These are phyloP conservation scores for Pandion haliaetus DNA, from an alignment of 2,113 vertebrate genomes.

Conservation along the genomic window DNA sequence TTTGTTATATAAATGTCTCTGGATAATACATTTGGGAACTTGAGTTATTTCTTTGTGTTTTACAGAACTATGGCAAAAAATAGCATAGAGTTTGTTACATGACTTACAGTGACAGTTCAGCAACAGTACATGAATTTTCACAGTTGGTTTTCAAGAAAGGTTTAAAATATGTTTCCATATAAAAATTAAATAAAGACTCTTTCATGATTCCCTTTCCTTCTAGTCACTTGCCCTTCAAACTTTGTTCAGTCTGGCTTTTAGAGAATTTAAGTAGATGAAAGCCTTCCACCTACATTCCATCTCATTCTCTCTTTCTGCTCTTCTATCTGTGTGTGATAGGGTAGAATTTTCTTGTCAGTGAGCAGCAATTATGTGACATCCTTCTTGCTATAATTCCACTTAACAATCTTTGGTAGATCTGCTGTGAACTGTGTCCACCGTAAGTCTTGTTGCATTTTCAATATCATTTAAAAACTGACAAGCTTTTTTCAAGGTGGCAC, in stretches of 20 bases:
- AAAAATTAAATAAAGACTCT: background rate
- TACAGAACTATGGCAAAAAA: background rate
- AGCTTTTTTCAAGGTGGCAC: background rate
- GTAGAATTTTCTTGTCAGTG: constrained; percentile 52
- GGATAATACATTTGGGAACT: background rate
- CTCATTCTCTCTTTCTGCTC: background rate
- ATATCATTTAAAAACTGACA: background rate
- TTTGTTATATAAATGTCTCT: background rate
- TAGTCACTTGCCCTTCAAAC: background rate
- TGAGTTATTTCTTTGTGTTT: background rate
- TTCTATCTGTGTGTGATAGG: background rate
- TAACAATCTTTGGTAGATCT: background rate
- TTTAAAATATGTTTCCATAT: background rate
- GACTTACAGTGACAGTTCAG: background rate
- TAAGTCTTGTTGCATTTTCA: background rate
- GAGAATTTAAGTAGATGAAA: constrained; percentile 18
- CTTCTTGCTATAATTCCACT: background rate
- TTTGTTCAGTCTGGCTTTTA: background rate
- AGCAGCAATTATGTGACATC: background rate
- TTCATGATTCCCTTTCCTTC: background rate
- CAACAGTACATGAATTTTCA: background rate
- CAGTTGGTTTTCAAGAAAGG: background rate
- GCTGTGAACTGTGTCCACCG: background rate
- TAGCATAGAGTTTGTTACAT: background rate
- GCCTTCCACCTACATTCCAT: constrained; percentile 24